Percentiles rank a stretch among this genome's conserved stretches.
phyloP scores from a whole-genome alignment of 37 sponge, comb jelly and placozoan species.

The Beroe forskalii region DNA sequence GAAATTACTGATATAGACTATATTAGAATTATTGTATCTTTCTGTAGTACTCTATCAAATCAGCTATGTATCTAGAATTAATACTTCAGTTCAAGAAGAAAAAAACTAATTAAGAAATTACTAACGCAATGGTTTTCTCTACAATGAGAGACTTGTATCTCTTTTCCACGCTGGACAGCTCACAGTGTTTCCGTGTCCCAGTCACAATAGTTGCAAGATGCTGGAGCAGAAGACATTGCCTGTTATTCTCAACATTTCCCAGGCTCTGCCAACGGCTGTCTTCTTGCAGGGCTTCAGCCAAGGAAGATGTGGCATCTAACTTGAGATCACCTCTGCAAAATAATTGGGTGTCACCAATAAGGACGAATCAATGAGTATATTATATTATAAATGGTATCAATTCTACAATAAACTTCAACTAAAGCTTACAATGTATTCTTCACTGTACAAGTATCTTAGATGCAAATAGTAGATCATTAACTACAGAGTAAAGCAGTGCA shows the following conservation, averaged over 20 bases:
- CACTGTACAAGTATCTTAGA: too few relatives aligned
- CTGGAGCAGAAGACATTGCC: conserved; percentile 1
- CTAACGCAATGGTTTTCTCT: conserved; percentile 45
- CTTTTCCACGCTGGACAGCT: conserved; percentile 22
- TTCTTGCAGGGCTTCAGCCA: not conserved
- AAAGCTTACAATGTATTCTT: not conserved
- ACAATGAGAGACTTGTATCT: conserved; percentile 30
- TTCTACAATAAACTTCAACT: not conserved
- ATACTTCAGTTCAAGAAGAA: too few relatives aligned
- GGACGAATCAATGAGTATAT: not conserved
- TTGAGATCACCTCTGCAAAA: conserved; percentile 41
- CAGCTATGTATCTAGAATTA: too few relatives aligned
- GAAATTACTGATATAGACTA: too few relatives aligned
- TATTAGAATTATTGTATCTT: too few relatives aligned
- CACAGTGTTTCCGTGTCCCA: conserved; percentile 1
- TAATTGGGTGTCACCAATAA: too few relatives aligned
- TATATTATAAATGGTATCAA: not conserved
- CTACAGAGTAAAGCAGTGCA: too few relatives aligned
- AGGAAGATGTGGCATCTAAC: not conserved
- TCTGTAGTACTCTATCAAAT: too few relatives aligned
- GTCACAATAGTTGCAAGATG: conserved; percentile 37
- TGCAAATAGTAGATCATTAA: too few relatives aligned
- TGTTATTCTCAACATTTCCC: not conserved
- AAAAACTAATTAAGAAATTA: not conserved
- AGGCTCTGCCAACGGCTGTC: conserved; percentile 19